Base-by-base conservation (phyloP, 2,888 invertebrate genomes). In the Watsonalla cultraria region DNA sequence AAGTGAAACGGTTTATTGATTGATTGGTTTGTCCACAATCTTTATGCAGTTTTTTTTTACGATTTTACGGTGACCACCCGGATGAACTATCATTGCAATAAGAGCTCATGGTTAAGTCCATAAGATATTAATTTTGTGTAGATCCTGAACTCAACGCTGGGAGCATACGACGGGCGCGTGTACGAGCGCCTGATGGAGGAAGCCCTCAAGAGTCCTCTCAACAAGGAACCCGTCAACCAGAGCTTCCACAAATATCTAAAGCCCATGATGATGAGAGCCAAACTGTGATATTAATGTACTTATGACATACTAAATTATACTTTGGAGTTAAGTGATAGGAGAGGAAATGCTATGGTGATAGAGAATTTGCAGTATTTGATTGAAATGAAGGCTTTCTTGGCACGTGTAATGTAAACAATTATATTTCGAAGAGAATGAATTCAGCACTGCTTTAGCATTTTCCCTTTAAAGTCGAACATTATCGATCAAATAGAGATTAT, bases 101-200 rank as follows among this genome's bases (percentile, higher is more conserved):
- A 24, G 24, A 24, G 1, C 24, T 24, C 24, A 24, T 2, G 24
- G 24, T 24, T n/a, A n/a, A n/a, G 24, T 24, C 4, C 24, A 4
- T 24, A 24, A 24, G 35, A 51, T 34, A 4, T 8, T 5, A 46
- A 54, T 52, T 35, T 51, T 15, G 56, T n/a, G n/a, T 59, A 87
- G 86, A 74, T 87, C 33, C 64, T 88, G 13, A 91, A 92, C 49
- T 96, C 96, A 0, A 93, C 96, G 0, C 84, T 97, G 42, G 97
- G 97, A 2, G 92, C 95, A 0, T 96, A 94, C 76, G 96, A 97
- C 80, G 97, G 97, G 0, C 94, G 95, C 63, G 96, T 96, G 37
- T 97, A 97, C 78, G 94, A 96, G 70, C 92, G 96, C 7, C 86
- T 96, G 53, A 95, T 94, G 81, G 93, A 93, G 54, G 95, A 95